Base-by-base conservation (phyloP, 2,888 invertebrate species). In the Acrobasis consociella region DNA sequence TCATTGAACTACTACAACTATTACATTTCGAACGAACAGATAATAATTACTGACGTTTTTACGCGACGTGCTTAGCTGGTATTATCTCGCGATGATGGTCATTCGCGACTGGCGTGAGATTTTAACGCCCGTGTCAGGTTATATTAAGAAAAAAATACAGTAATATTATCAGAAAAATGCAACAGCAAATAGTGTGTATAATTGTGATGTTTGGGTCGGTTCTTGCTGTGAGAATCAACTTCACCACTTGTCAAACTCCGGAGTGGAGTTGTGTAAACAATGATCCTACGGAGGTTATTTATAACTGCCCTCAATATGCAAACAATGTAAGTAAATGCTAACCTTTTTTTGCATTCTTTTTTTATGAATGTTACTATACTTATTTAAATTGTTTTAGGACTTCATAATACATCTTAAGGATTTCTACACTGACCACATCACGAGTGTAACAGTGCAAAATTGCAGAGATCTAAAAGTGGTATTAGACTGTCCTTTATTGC, bases 321-420 rank as follows among this genome's bases (percentile, higher is more conserved):
- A 84, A 68, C 68, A 77, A 85, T 69, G 93, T 93, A 73, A 92
- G 92, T 91, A 77, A 39, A 31, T 42, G 8, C 5, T 5, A 5
- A 31, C 31, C 8, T 31, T 31, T 31, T 31, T 8, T 31, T 5
- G 0, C 0, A 2, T 8, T 5, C 31, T 31, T 31, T 8, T 2
- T 31, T 31, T 31, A 31, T 31, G 31, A 16, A 15, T n/a, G 15
- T 9, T 51, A 59, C 9, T 49, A 37, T 55, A 55, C 0, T n/a
- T 31, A 31, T 31, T 31, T 31, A 5, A 37, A 61, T 83, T 87
- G 80, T 93, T 93, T 64, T 83, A 94, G 94, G 93, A 93, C 61
- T 83, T 87, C 65, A 80, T 86, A 51, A 77, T 94, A 61, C 91
- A 91, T 64, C 75, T 94, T 2, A 93, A 93, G 77, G 92, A 93